phyloP scores from a whole-genome alignment of 2,797 vertebrate genomes.

The Cygnus olor region DNA sequence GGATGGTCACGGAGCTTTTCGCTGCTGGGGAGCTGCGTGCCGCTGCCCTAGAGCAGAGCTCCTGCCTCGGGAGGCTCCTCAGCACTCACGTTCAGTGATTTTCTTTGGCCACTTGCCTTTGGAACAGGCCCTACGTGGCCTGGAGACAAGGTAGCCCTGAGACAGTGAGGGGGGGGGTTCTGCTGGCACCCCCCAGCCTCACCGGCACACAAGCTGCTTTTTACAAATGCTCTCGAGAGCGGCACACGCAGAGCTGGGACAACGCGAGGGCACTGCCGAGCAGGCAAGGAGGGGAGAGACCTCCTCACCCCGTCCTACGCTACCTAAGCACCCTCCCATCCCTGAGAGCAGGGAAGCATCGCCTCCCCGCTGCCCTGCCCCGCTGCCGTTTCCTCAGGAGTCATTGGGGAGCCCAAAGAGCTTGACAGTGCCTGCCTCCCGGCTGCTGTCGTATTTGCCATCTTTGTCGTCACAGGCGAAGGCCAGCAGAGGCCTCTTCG shows the following conservation, averaged over 20 bases:
- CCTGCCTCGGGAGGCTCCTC: background rate
- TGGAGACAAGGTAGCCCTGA: background rate
- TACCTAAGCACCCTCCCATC: background rate
- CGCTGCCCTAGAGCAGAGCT: background rate
- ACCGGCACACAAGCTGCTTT: background rate
- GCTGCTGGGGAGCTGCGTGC: background rate
- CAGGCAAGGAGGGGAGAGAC: background rate
- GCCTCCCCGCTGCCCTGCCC: background rate
- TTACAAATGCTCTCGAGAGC: background rate
- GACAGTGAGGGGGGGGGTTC: fast-evolving
- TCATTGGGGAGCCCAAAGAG: conserved; percentile 97
- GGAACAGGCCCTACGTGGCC: background rate
- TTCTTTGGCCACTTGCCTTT: conserved; percentile 25
- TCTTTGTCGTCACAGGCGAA: conserved; percentile 99
- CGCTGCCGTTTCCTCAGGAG: conserved; percentile 76
- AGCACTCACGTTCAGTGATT: background rate
- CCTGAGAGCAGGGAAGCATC: fast-evolving
- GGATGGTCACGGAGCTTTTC: background rate
- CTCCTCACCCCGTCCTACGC: background rate
- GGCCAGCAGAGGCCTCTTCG: conserved; percentile 92
- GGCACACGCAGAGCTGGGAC: background rate
- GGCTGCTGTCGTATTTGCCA: conserved; percentile 95
- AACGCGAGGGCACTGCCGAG: background rate
- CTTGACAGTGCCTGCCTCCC: conserved; percentile 96
- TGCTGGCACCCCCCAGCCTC: background rate